Conservation (phyloP, 2,797 vertebrate species). For the Danio tinwini region DNA sequence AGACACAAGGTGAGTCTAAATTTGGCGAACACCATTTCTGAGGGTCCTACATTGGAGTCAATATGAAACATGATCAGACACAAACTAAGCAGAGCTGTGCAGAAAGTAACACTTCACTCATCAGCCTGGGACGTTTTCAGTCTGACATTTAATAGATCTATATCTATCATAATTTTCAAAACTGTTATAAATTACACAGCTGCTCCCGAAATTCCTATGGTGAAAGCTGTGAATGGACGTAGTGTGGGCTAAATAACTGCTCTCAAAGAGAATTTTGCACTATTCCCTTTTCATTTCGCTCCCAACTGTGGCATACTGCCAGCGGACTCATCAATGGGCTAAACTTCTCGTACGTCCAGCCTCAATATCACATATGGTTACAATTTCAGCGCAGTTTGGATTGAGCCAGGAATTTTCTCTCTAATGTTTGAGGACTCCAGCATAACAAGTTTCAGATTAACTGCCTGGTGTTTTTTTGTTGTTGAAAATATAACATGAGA, state of each 20-base stretch:
- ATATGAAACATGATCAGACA: conserved; percentile 2
- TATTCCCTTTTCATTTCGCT: conserved; percentile 54
- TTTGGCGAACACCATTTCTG: not conserved
- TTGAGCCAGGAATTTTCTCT: conserved; percentile 57
- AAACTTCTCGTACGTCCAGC: conserved; percentile 46
- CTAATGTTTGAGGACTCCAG: conserved; percentile 58
- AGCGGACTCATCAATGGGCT: conserved; percentile 60
- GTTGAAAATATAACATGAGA: conserved; percentile 29
- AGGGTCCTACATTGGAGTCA: not conserved
- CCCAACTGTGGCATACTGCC: conserved; percentile 39
- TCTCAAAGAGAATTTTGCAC: conserved; percentile 44
- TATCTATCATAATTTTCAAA: not conserved
- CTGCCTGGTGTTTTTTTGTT: conserved; percentile 44
- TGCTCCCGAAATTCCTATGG: conserved; percentile 11
- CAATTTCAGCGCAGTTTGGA: conserved; percentile 62
- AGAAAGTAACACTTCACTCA: not conserved
- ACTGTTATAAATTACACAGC: conserved; percentile 4
- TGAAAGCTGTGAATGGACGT: conserved; percentile 36
- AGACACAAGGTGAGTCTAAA: not conserved
- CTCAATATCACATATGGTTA: conserved; percentile 67
- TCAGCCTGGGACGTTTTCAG: not conserved
- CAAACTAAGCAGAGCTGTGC: conserved; percentile 2
- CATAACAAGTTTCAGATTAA: conserved; percentile 62
- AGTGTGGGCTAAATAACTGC: conserved; percentile 34
- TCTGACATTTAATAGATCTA: not conserved